phyloP scores from a whole-genome alignment of 2,113 vertebrate genomes.

The Scartelaos histophorus region DNA sequence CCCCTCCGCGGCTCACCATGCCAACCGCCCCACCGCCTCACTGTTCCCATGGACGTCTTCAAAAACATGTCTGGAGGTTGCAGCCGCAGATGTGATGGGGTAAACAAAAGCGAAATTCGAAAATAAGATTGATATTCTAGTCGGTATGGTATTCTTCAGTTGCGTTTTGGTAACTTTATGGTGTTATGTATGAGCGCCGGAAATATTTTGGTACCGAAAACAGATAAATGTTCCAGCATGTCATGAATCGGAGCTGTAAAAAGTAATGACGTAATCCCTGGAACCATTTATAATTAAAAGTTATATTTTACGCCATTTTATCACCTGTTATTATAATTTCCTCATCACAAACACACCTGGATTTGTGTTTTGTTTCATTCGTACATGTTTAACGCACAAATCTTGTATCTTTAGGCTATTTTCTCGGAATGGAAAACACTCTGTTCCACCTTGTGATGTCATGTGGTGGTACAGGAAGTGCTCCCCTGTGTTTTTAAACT shows the following conservation, averaged over 20 bases:
- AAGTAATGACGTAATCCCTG: not conserved
- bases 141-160: not conserved
- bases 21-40: conserved; percentile 28
- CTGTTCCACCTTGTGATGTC: no score
- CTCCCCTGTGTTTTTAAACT: no score
- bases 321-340: no score
- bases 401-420: no score
- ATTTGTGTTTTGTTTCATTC: no score
- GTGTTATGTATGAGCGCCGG: not conserved
- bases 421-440: no score
- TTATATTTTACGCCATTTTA: no score
- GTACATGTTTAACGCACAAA: no score
- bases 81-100: conserved; percentile 11
- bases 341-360: no score
- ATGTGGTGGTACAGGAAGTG: no score
- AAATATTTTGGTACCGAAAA: not conserved
- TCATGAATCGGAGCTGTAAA: no score
- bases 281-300: not conserved
- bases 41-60: conserved; percentile 27
- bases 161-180: not conserved
- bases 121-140: not conserved
- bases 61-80: conserved; percentile 58
- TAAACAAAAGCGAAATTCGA: not conserved
- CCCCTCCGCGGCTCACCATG: conserved; percentile 15
- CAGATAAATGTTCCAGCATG: not conserved